Base-by-base conservation (phyloP, 1,140 invertebrate species). In the Drosophila pandora region DNA sequence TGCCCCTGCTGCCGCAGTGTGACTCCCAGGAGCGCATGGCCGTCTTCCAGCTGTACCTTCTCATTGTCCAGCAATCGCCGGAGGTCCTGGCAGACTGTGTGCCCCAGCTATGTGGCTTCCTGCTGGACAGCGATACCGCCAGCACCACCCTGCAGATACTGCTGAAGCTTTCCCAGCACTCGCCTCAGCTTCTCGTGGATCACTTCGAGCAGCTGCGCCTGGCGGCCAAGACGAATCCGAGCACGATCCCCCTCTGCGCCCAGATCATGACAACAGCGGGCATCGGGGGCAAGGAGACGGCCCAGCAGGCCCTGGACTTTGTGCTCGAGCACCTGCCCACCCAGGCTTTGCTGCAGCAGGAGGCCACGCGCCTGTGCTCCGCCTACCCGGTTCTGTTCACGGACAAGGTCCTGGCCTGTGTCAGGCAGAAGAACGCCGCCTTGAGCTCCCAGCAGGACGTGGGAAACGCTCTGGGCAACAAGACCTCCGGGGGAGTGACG, bases 21-120 rank as follows among this genome's bases (percentile, higher is more conserved):
- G 96, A 97, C 90, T 94, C 94, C 48, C 94, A 95, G 68, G 97
- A 98, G 92, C 96, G 96, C 92, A 93, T 96, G 69, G 96, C 96
- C 8, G 92, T 98, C 1, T 93, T 98, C 23, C 94, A 95, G 74
- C 92, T 98, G 28, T 96, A 97, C 90, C 94, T 95, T 37, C 93
- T 96, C 55, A 96, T 98, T 47, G 96, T 96, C 1, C 95, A 95
- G 69, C 94, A 95, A 67, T 95, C 96, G 81, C 95, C 96, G 10
- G 93, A 90, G 22, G 90, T 91, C 10, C 55, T 91, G 13, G 89
- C 90, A 45, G 61, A 78, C 0, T 89, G 87, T 52, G 90, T 91
- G 25, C 77, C 83, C 4, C 78, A 90, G 53, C 62, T 92, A n/a
- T 92, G 90, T 32, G 79, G 76, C 23, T 90, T 82, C 41, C 62